Conservation (phyloP, 2,888 invertebrate genomes). For the Conchocele bisecta region DNA sequence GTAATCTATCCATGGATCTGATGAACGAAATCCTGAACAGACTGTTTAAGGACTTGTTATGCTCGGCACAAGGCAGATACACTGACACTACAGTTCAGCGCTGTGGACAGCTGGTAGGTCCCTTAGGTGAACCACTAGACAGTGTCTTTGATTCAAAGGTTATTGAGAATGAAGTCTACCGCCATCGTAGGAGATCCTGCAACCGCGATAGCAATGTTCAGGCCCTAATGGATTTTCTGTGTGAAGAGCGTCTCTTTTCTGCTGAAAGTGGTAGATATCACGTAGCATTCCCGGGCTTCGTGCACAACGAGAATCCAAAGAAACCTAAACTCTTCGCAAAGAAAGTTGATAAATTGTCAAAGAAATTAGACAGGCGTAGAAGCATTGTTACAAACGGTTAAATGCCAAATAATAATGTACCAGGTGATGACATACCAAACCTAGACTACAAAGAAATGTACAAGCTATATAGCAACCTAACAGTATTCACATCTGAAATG, state of each 20-base stretch:
- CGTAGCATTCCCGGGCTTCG: constrained; percentile 17
- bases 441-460: no score
- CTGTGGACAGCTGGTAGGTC: constrained; percentile 24
- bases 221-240: not conserved
- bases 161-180: constrained; percentile 28
- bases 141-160: constrained; percentile 20
- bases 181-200: constrained; percentile 19
- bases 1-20: constrained; percentile 52
- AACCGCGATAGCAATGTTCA: constrained; percentile 28
- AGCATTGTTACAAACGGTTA: constrained; percentile 4
- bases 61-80: constrained; percentile 31
- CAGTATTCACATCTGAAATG: no score
- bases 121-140: constrained; percentile 33
- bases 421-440: no score
- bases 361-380: constrained; percentile 9
- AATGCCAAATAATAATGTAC: no score
- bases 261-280: constrained; percentile 5
- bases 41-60: constrained; percentile 41
- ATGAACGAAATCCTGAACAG: constrained; percentile 56
- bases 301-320: constrained; percentile 5
- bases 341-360: constrained; percentile 15
- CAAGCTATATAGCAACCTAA: no score
- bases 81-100: constrained; percentile 24
- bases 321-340: constrained; percentile 9
- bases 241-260: not conserved